Percentiles rank a stretch among this genome's conserved stretches.
phyloP scores from a whole-genome alignment of 2,888 invertebrate genomes.

The Mellilla xanthometata region DNA sequence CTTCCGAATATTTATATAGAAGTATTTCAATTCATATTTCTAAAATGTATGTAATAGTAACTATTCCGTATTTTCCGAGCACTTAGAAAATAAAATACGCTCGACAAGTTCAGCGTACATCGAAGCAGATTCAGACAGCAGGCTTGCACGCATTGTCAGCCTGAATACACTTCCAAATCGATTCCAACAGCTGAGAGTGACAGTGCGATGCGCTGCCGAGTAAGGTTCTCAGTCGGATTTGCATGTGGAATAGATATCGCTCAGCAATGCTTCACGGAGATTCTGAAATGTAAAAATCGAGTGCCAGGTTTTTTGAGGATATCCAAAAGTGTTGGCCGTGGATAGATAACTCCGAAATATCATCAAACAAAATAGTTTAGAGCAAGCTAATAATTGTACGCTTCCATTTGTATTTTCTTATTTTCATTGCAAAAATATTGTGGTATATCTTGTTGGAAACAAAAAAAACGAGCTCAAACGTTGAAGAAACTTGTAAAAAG shows the following conservation, averaged over 20 bases:
- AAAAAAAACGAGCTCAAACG: too few relatives aligned
- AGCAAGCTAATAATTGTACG: too few relatives aligned
- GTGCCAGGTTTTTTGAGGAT: neutral
- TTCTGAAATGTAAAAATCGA: conserved; percentile 8
- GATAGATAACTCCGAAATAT: too few relatives aligned
- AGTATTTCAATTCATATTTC: too few relatives aligned
- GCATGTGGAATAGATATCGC: conserved; percentile 72
- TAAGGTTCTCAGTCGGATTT: conserved; percentile 69
- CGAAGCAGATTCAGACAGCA: conserved; percentile 62
- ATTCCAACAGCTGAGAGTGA: conserved; percentile 77
- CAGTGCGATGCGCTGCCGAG: conserved; percentile 51
- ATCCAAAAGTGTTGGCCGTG: neutral
- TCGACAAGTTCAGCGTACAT: conserved; percentile 34
- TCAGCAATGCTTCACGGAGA: conserved; percentile 37
- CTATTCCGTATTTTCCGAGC: conserved; percentile 6
- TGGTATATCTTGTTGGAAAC: too few relatives aligned
- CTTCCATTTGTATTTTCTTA: too few relatives aligned
- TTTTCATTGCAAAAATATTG: too few relatives aligned
- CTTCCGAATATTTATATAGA: too few relatives aligned
- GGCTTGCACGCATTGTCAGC: conserved; percentile 74
- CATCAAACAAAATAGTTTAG: too few relatives aligned
- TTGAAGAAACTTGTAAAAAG: too few relatives aligned
- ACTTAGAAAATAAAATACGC: conserved; percentile 15
- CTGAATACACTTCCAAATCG: conserved; percentile 80
- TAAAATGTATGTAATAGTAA: too few relatives aligned